These are phyloP conservation scores for Xiphorhynchus erythropygius DNA, from an alignment of 2,797 vertebrate genomes.

Conservation along the genomic window DNA sequence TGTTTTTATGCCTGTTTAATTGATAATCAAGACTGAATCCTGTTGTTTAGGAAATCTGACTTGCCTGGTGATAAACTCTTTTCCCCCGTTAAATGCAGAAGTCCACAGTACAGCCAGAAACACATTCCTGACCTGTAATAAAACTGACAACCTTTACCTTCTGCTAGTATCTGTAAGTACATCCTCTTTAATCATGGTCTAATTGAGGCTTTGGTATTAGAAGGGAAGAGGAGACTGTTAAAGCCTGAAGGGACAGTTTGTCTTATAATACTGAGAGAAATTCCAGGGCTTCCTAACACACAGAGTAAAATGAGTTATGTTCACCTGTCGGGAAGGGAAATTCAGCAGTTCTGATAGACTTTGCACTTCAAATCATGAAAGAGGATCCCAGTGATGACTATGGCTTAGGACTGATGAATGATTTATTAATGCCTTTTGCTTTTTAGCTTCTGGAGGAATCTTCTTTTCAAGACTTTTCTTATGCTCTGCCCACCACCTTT, in stretches of 20 bases:
- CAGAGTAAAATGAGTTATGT: neutral
- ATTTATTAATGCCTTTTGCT: slow-evolving; percentile 25
- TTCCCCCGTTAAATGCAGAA: slow-evolving; percentile 25
- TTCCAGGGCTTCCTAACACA: neutral
- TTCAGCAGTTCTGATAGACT: slow-evolving; percentile 15
- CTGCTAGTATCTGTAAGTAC: neutral
- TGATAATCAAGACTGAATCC: slow-evolving; percentile 65
- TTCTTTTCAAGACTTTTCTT: neutral
- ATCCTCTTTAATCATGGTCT: slow-evolving; percentile 41
- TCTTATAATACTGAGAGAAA: slow-evolving; percentile 18
- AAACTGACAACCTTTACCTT: slow-evolving; percentile 9
- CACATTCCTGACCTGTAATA: slow-evolving; percentile 23
- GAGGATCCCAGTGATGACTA: neutral
- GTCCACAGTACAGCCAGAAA: neutral
- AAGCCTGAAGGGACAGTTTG: slow-evolving; percentile 25
- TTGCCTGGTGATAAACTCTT: slow-evolving; percentile 41
- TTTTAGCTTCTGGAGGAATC: neutral
- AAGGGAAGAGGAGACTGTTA: slow-evolving; percentile 1
- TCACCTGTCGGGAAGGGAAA: neutral
- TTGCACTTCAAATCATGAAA: neutral
- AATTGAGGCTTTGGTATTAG: slow-evolving; percentile 30
- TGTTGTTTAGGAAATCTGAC: slow-evolving; percentile 55
- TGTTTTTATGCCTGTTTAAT: slow-evolving; percentile 68
- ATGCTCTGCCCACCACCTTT: neutral
- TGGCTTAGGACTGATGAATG: slow-evolving; percentile 20